phyloP scores from a whole-genome alignment of 2,113 vertebrate species.

The Sisor rabdophorus region DNA sequence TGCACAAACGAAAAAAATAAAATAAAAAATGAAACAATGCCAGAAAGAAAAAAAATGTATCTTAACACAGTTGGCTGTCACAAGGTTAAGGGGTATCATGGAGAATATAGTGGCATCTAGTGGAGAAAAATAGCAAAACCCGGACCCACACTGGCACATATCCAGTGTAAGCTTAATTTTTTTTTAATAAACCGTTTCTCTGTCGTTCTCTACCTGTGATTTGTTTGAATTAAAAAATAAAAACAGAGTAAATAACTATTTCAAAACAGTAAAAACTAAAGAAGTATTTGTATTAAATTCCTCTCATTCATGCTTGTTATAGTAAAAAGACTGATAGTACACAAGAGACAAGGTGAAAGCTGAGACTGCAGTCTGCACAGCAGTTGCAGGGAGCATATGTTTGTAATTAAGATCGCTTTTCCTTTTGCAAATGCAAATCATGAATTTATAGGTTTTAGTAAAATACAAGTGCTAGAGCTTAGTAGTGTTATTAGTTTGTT shows the following conservation, averaged over 20 bases:
- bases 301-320: not conserved
- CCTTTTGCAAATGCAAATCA: slow-evolving; percentile 25
- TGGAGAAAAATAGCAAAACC: not conserved
- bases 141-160: not conserved
- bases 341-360: slow-evolving; percentile 11
- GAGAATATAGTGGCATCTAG: not conserved
- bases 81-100: not conserved
- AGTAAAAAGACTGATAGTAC: slow-evolving; percentile 3
- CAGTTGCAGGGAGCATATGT: slow-evolving; percentile 59
- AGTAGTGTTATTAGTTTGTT: not conserved
- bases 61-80: not conserved
- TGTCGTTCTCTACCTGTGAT: not conserved
- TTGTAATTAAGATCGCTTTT: slow-evolving; percentile 57
- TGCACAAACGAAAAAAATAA: not conserved
- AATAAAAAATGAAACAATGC: too few species aligned
- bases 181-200: not conserved
- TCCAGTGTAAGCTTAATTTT: not conserved
- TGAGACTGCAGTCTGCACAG: slow-evolving; percentile 11
- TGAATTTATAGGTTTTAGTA: not conserved
- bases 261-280: not conserved
- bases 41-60: not conserved
- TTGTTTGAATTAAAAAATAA: not conserved
- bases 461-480: not conserved
- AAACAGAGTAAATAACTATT: not conserved
- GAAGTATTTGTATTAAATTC: not conserved